Conservation (phyloP, 2,888 invertebrate genomes). For the Dryomyza anilis region DNA sequence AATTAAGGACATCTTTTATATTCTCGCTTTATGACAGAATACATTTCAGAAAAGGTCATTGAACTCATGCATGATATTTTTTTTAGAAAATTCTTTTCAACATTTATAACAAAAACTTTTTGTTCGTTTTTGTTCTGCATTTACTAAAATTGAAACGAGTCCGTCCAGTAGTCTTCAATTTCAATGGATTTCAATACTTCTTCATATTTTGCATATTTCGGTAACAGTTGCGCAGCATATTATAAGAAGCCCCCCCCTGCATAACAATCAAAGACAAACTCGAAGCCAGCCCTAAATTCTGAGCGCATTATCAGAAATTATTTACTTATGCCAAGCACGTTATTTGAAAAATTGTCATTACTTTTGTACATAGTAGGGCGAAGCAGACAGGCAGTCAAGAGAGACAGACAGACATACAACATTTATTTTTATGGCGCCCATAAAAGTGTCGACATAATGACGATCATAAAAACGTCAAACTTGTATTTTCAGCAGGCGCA, state of each 20-base stretch:
- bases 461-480: conserved; percentile 60
- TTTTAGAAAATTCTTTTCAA: too few relatives aligned
- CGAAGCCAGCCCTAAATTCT: too few relatives aligned
- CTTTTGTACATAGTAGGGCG: not conserved
- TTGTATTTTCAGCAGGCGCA: conserved; percentile 56
- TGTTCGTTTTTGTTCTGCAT: too few relatives aligned
- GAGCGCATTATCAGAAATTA: too few relatives aligned
- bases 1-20: too few relatives aligned
- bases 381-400: not conserved
- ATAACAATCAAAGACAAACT: too few relatives aligned
- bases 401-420: not conserved
- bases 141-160: not conserved
- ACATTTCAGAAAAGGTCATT: too few relatives aligned
- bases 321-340: too few relatives aligned
- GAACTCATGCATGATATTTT: too few relatives aligned
- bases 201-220: conserved; percentile 57
- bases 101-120: too few relatives aligned
- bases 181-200: not conserved
- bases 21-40: too few relatives aligned
- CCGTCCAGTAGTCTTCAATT: not conserved
- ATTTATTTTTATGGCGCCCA: conserved; percentile 34
- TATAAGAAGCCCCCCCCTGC: too few relatives aligned
- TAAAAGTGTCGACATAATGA: conserved; percentile 53
- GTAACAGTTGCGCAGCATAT: conserved; percentile 49
- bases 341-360: not conserved